Base-by-base conservation (phyloP, 2,113 vertebrate species). In the Rhipidura dahli region DNA sequence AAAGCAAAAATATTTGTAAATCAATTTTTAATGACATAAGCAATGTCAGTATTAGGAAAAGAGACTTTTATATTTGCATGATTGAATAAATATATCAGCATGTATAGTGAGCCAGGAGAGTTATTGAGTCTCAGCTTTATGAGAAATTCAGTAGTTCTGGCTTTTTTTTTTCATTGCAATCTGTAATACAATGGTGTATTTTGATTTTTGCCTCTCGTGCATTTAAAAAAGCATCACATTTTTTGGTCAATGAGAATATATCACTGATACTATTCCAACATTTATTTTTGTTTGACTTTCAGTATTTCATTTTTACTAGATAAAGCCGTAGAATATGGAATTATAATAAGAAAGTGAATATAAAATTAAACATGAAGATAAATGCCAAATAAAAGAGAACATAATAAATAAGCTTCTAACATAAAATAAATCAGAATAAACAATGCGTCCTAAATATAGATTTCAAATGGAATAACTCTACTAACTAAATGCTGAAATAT, bases 341-440 rank as follows among this genome's bases (percentile, higher is more conserved):
- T 75, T 90, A 81, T 92, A 90, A 81, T 93, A 90, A 79, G 50
- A 54, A 90, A 80, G 50, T 26, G 86, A 94, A 90, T 81, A 90
- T 89, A 81, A 93, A 94, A 93, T 90, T 93, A 94, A 93, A 81
- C 2, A 8, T 39, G 54, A 87, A 54, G 27, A 78, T 78, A 94
- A 92, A 93, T n/a, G 44, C 1, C 0, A 15, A 81, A 83, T 93
- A 87, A 95, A 89, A 81, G 12, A 59, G 56, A 92, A 47, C 7
- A 27, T 22, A 90, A 92, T 77, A 90, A 97, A 93, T 94, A 93
- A 87, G 19, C 16, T n/a, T 72, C 21, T 45, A 87, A 37, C 59
- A 70, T 87, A 89, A 94, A 94, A 89, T 72, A 94, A 70, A 96
- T 85, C 53, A 83, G 86, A 92, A 90, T 83, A 93, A 91, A 96